Evolutionary conservation across 2,113 vertebrate species (phyloP).

Genomic region (Sapayoa aenigma): DNA sequence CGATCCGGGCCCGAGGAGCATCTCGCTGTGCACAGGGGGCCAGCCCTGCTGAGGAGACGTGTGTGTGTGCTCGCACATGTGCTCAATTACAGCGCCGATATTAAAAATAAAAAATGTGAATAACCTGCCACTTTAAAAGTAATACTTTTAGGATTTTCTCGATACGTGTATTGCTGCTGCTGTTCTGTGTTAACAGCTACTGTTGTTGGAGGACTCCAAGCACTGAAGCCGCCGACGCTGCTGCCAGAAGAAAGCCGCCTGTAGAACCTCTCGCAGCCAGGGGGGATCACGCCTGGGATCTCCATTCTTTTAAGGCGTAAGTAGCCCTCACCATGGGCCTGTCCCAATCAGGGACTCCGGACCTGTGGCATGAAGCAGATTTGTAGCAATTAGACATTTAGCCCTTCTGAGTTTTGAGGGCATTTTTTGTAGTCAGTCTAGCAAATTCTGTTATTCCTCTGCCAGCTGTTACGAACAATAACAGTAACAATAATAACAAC

Average conservation of each 20-base stretch:
- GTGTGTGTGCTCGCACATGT: fast-evolving
- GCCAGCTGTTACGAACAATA: neutral
- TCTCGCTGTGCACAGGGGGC: fast-evolving
- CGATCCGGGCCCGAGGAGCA: neutral
- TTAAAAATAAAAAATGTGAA: fast-evolving
- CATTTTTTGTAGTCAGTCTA: neutral
- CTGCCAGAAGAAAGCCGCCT: neutral
- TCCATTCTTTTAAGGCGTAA: neutral
- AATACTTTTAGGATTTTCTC: neutral
- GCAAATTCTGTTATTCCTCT: neutral
- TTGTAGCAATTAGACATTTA: neutral
- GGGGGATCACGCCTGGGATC: fast-evolving
- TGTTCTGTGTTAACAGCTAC: neutral
- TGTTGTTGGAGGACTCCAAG: neutral
- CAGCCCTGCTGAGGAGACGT: neutral
- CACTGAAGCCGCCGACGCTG: fast-evolving
- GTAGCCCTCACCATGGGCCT: neutral
- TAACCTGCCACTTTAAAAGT: fast-evolving
- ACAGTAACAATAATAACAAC: neutral
- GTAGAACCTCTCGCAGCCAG: fast-evolving
- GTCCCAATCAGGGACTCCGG: fast-evolving
- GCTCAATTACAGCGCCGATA: neutral
- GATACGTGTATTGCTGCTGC: neutral
- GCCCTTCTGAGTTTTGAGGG: neutral
- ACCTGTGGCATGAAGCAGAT: fast-evolving